Conservation (phyloP, 1,140 invertebrate genomes). For the Nasonia vitripennis region DNA sequence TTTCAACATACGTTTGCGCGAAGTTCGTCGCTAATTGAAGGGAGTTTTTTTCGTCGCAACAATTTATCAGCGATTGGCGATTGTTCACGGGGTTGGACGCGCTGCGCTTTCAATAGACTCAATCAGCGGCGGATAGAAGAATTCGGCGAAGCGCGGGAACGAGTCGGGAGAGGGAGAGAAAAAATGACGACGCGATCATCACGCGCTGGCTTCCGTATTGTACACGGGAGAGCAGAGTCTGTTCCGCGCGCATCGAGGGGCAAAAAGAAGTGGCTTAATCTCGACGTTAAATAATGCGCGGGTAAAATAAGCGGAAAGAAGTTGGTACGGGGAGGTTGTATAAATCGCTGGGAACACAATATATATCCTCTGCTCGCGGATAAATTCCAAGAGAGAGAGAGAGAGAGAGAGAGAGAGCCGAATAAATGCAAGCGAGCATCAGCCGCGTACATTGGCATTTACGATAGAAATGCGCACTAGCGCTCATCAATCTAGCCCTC, state of each 20-base stretch:
- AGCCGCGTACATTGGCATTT: constrained; percentile 18
- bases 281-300: constrained; percentile 35
- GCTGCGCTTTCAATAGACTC: neutral
- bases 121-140: neutral
- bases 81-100: no score
- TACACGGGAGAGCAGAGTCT: neutral
- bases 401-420: neutral
- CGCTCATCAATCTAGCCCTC: constrained; percentile 27
- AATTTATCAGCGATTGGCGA: no score
- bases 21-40: no score
- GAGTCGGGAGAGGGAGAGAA: neutral
- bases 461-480: constrained; percentile 17
- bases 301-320: constrained; percentile 11
- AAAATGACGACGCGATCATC: neutral
- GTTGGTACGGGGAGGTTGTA: neutral
- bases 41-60: no score
- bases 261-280: constrained; percentile 9
- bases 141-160: neutral
- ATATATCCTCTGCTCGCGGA: neutral
- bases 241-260: neutral
- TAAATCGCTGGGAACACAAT: neutral
- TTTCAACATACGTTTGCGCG: no score
- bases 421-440: constrained; percentile 33
- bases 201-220: neutral
- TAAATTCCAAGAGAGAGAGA: constrained; percentile 5